Conservation (phyloP, 2,797 vertebrate genomes). For the Amblyraja radiata region DNA sequence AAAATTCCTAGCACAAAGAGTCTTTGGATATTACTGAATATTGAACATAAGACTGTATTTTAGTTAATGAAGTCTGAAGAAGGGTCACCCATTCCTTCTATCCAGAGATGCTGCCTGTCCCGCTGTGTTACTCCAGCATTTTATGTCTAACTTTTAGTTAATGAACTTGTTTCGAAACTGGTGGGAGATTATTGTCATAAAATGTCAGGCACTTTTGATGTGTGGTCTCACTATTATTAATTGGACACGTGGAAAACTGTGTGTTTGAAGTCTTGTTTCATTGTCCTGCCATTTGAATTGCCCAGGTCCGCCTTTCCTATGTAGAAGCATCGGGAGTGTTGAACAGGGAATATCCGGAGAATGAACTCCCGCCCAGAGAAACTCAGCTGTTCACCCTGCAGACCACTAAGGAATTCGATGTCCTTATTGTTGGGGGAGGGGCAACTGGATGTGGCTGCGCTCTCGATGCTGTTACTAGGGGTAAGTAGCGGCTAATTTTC, state of each 20-base stretch:
- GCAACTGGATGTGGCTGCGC: constrained; percentile 92
- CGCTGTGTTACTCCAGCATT: too few species aligned
- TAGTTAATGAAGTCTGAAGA: not conserved
- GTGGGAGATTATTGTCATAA: not conserved
- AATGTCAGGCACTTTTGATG: constrained; percentile 39
- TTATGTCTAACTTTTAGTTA: not conserved
- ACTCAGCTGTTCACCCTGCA: constrained; percentile 64
- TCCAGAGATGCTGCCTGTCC: too few species aligned
- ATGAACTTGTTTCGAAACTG: constrained; percentile 12
- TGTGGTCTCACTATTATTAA: constrained; percentile 14
- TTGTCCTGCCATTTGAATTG: constrained; percentile 41
- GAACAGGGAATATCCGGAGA: constrained; percentile 48
- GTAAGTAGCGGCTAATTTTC: constrained; percentile 54
- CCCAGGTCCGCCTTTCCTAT: constrained; percentile 61
- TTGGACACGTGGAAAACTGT: not conserved
- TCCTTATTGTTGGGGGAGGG: constrained; percentile 85
- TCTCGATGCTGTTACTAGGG: constrained; percentile 85
- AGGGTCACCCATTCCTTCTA: too few species aligned
- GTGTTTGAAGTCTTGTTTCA: constrained; percentile 9
- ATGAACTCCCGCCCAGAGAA: constrained; percentile 68
- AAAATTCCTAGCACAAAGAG: not conserved
- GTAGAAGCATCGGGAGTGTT: constrained; percentile 53
- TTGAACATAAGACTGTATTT: not conserved
- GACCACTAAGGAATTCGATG: constrained; percentile 70
- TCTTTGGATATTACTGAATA: not conserved